These are phyloP conservation scores for Eupristina koningsbergeri DNA, from an alignment of 1,140 invertebrate genomes.

Conservation along the genomic window DNA sequence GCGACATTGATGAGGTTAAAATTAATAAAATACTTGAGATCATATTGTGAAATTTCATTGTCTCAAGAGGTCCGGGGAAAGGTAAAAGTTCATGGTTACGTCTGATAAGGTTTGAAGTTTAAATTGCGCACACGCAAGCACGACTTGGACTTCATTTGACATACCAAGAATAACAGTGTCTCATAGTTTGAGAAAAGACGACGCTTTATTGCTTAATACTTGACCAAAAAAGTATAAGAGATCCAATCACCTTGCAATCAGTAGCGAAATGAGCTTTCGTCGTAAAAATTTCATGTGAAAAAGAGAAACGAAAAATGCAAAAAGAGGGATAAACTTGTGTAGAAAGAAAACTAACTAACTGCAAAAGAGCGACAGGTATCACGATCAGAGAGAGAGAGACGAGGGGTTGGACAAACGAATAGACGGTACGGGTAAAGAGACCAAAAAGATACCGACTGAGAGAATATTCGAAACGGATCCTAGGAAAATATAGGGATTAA, in stretches of 20 bases:
- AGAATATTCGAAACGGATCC: constrained; percentile 54
- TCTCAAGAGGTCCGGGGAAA: too few relatives aligned
- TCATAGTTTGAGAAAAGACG: not conserved
- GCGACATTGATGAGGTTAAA: too few relatives aligned
- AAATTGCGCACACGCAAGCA: not conserved
- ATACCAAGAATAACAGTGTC: not conserved
- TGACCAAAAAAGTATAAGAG: not conserved
- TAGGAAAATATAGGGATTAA: constrained; percentile 62
- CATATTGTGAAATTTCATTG: too few relatives aligned
- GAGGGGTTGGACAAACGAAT: not conserved
- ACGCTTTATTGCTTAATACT: not conserved
- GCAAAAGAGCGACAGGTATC: not conserved
- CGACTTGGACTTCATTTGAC: not conserved
- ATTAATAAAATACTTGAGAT: too few relatives aligned
- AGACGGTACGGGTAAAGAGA: not conserved
- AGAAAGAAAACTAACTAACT: not conserved
- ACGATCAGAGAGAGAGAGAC: constrained; percentile 8
- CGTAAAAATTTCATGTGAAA: constrained; percentile 18
- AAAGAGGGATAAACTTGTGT: not conserved
- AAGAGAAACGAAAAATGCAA: not conserved
- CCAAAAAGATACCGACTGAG: not conserved
- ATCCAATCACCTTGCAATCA: constrained; percentile 9
- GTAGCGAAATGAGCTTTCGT: not conserved
- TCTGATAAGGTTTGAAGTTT: too few relatives aligned
- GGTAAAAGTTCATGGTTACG: too few relatives aligned